Evolutionary conservation across 2,113 vertebrate genomes (phyloP), one percentile per base, ranked within the genome.

Genomic region (Echinops telfairi): DNA sequence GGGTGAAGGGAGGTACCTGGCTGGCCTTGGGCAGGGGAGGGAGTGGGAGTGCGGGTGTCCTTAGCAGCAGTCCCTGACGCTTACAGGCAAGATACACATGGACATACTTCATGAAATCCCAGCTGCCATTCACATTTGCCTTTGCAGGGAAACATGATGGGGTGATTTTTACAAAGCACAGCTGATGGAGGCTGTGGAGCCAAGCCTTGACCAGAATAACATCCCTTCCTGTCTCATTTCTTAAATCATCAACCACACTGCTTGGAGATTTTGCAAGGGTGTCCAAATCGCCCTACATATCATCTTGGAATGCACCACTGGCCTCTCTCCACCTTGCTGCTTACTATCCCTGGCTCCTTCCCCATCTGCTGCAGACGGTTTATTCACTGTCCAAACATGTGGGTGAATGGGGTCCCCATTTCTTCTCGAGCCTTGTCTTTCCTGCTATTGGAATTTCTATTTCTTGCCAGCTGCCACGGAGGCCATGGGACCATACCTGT

Each of bases 381-480:
- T 97, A 97, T 96, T 98, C 96, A 89, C 95, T 94, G 96, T 97
- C 97, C 98, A 98, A 96, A 97, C 97, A 94, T 82, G 97, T 22
- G 97, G 97, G 96, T 97, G 92, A 78, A 90, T n/a, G 95, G 83
- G 71, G 9, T 19, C 20, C 6, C 14, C 31, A 9, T 12, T 80
- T 60, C n/a, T 96, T 92, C 85, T 88, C 91, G 96, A 76, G 90
- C 93, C 96, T 95, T 95, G 81, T 94, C 79, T 95, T 95, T 73
- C 88, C 33, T 9, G 78, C 94, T 66, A 58, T 92, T 95, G 86
- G 90, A 97, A 94, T 94, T 78, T 93, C 57, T 95, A 1, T 85
- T 97, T 68, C 84, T 71, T 94, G 95, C 96, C 95, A 93, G 79
- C 84, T 97, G 96, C 97, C 80, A 92, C 81, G 66, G 79, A 86